Evolutionary conservation across 2,113 vertebrate species (phyloP).

Genomic region (Gallinago paraguaiae): DNA sequence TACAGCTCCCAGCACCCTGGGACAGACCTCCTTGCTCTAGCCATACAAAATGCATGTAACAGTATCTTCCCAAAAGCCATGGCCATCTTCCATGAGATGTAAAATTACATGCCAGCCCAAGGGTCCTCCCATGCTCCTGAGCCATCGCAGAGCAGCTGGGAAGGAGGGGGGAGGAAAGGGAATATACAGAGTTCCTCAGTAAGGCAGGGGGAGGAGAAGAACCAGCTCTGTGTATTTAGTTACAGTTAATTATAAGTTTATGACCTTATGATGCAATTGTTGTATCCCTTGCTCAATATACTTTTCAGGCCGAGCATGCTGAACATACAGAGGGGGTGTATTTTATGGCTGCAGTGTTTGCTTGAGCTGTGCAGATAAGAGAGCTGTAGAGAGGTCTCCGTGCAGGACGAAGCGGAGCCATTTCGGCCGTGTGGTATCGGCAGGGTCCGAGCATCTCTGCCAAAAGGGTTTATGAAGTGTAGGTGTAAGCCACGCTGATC

Average conservation of each 20-base stretch:
- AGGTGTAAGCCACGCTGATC: background rate
- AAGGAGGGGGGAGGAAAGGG: background rate
- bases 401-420: fast-evolving
- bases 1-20: background rate
- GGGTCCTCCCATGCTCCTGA: background rate
- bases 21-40: background rate
- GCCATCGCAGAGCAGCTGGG: background rate
- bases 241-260: slow-evolving; percentile 57
- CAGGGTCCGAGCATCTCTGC: background rate
- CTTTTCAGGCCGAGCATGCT: background rate
- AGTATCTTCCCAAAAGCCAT: background rate
- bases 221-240: slow-evolving; percentile 19
- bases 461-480: background rate
- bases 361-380: slow-evolving; percentile 22
- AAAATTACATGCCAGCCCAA: background rate
- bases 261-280: slow-evolving; percentile 60
- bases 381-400: background rate
- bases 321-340: background rate
- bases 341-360: slow-evolving; percentile 32
- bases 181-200: background rate
- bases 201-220: background rate
- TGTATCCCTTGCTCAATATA: slow-evolving; percentile 36
- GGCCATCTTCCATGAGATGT: background rate
- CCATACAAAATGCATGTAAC: background rate
- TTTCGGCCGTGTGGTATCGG: background rate